Base-by-base conservation (phyloP, 2,888 invertebrate genomes). In the Drosophila recens region DNA sequence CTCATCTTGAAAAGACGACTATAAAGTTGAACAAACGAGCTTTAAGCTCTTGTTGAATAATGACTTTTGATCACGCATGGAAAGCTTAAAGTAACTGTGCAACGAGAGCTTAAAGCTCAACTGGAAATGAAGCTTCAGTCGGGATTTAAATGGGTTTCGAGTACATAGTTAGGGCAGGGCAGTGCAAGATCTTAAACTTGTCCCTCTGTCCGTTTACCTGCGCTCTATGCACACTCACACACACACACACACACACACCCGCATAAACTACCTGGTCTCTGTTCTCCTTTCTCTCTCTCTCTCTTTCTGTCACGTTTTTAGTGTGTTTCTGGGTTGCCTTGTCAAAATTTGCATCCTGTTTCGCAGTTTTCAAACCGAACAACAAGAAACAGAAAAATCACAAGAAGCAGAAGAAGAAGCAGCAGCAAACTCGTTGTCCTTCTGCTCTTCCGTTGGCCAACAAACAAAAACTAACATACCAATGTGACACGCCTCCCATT, bases 381-480 rank as follows among this genome's bases (percentile, higher is more conserved):
- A 42, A 42, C 42, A 42, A 42, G 9, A 58, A 43, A 17, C 33
- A 13, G 17, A 40, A 40, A 1, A 54, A 52, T 15, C 30, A 11
- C 15, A 27, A 13, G 8, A n/a, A 20, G 40, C 5, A 9, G 30
- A 15, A 27, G 27, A 36, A 42, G 15, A n/a, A 11, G n/a, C 5
- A 27, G 27, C 36, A 36, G 10, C 30, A 79, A 80, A 80, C 78
- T 78, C 68, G 80, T 48, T 74, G 85, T 84, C 88, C 87, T 84
- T 87, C 87, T 80, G 66, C 73, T 82, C 86, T 84, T 84, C 87
- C 86, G 83, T 78, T 84, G 77, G 56, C 48, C 53, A 23, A 23
- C 23, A 52, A 23, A 15, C 23, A 27, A 17, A 17, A 17, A 17
- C 17, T 27, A 38, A 15, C 52, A 42, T 54, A 42, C 58, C 69